Conservation (phyloP, 2,888 invertebrate species). For the Panorpa germanica region DNA sequence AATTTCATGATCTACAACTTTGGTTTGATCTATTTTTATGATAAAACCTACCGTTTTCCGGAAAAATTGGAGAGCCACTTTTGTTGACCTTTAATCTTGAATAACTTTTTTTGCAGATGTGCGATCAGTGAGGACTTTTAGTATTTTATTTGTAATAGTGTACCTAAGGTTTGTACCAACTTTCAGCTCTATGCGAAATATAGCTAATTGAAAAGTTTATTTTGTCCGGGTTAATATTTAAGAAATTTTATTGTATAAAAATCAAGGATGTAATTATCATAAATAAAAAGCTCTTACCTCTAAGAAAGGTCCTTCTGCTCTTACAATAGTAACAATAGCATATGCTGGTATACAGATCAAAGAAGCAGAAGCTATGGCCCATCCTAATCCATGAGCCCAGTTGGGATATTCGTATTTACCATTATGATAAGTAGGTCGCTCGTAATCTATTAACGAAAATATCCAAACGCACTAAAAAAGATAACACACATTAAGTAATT, state of each 20-base stretch:
- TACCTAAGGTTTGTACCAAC: no score
- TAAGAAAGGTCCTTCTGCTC: slow-evolving; percentile 48
- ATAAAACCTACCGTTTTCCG: no score
- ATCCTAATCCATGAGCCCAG: slow-evolving; percentile 76
- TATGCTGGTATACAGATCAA: slow-evolving; percentile 72
- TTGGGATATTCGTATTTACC: slow-evolving; percentile 58
- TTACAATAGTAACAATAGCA: slow-evolving; percentile 49
- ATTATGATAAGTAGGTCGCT: slow-evolving; percentile 67
- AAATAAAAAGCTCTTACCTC: slow-evolving; percentile 33
- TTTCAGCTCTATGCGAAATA: no score
- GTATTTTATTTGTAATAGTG: no score
- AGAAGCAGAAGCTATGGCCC: slow-evolving; percentile 69
- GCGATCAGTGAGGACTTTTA: no score
- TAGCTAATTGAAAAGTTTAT: background rate
- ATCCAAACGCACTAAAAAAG: slow-evolving; percentile 62
- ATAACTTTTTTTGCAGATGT: no score
- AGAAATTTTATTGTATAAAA: slow-evolving; percentile 2
- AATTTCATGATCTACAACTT: no score
- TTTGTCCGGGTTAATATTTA: background rate
- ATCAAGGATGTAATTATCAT: slow-evolving; percentile 1
- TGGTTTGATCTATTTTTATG: no score
- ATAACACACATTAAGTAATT: slow-evolving; percentile 11
- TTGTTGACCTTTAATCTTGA: no score
- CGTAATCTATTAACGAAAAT: slow-evolving; percentile 73
- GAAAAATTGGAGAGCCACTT: no score